Conservation (phyloP, 2,113 vertebrate genomes). For the Ictalurus punctatus region DNA sequence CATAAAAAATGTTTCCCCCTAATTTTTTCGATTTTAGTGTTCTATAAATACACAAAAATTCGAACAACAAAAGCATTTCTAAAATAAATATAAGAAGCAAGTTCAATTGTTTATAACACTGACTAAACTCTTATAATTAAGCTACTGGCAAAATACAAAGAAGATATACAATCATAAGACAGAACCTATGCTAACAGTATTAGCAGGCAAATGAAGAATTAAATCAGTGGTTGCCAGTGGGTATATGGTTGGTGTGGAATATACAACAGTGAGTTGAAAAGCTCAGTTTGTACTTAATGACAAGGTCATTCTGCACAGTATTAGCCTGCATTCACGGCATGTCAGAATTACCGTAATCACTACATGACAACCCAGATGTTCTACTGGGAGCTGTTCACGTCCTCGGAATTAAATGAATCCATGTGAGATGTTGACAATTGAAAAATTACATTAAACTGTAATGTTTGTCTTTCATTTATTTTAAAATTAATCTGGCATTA, state of each 20-base stretch:
- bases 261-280: background rate
- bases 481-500: too few species aligned
- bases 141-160: background rate
- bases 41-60: background rate
- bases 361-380: too few species aligned
- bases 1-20: too few species aligned
- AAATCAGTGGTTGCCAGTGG: background rate
- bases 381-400: too few species aligned
- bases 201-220: background rate
- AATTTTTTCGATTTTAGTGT: too few species aligned
- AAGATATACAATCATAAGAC: background rate
- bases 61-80: background rate
- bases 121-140: background rate
- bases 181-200: background rate
- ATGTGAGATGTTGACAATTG: too few species aligned
- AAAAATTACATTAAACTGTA: too few species aligned
- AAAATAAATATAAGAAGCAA: background rate
- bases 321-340: background rate
- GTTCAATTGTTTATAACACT: background rate
- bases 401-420: too few species aligned
- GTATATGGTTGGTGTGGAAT: slow-evolving; percentile 7
- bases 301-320: slow-evolving; percentile 24
- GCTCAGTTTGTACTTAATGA: slow-evolving; percentile 18
- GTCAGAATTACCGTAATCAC: too few species aligned
- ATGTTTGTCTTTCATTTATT: too few species aligned